Conservation (phyloP, 1,140 invertebrate species). For the Acromyrmex heyeri region DNA sequence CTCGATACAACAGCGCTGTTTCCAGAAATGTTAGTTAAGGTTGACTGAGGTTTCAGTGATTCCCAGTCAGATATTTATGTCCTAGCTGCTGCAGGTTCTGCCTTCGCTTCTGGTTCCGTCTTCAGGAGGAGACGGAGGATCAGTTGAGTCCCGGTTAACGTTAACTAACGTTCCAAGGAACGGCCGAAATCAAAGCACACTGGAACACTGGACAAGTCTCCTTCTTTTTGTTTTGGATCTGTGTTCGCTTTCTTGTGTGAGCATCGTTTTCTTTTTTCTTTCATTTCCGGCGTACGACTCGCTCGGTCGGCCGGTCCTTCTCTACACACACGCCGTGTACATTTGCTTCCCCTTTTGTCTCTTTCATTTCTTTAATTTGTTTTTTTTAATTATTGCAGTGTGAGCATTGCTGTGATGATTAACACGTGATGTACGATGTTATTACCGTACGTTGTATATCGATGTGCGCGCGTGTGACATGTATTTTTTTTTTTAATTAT, state of each 20-base stretch:
- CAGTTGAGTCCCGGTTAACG: conserved; percentile 36
- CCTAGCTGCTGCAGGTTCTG: neutral
- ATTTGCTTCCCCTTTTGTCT: conserved; percentile 12
- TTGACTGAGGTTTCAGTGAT: conserved; percentile 52
- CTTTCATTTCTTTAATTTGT: conserved; percentile 22
- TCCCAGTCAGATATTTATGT: conserved; percentile 1
- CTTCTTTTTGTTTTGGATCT: conserved; percentile 35
- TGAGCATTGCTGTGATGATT: conserved; percentile 58
- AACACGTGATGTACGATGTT: conserved; percentile 69
- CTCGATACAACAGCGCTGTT: conserved; percentile 33
- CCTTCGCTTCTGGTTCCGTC: neutral
- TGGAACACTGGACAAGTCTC: conserved; percentile 36
- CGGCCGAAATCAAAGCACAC: conserved; percentile 22
- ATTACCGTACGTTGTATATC: conserved; percentile 70
- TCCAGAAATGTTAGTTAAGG: conserved; percentile 47
- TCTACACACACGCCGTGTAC: conserved; percentile 19
- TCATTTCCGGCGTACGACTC: conserved; percentile 68
- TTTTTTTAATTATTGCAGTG: conserved; percentile 49
- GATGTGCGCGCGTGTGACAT: conserved; percentile 67
- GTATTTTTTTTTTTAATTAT: conserved; percentile 44
- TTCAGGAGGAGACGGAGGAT: conserved; percentile 6
- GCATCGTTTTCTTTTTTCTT: conserved; percentile 40
- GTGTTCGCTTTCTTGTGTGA: conserved; percentile 53
- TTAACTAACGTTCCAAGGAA: conserved; percentile 58
- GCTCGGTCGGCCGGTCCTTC: conserved; percentile 37